A percentile compares a stretch with the other conserved stretches of the same genome.
Evolutionary conservation across 2,113 vertebrate genomes (phyloP).

Genomic region (Oreochromis tanganicae): DNA sequence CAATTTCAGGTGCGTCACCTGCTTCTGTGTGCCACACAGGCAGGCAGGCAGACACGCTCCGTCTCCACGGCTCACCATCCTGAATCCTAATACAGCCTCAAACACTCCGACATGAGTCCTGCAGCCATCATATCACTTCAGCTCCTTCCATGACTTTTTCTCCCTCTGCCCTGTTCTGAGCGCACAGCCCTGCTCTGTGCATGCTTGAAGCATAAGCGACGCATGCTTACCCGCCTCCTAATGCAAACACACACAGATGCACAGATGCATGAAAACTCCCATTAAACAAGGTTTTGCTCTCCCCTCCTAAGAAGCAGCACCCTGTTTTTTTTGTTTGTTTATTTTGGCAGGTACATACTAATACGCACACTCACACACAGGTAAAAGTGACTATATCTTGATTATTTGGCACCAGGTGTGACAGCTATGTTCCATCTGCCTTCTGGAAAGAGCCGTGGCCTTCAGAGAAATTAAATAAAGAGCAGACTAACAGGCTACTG

Average conservation of each 20-base stretch:
- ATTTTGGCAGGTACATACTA: not conserved
- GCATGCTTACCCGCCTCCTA: not conserved
- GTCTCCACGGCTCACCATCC: not conserved
- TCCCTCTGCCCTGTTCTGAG: not conserved
- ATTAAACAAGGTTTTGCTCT: not conserved
- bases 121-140: not conserved
- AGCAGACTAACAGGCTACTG: not conserved
- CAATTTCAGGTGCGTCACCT: slow-evolving; percentile 43
- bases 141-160: not conserved
- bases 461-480: slow-evolving; percentile 23
- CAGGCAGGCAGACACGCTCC: not conserved
- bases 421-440: not conserved
- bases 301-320: not conserved
- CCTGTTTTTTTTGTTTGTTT: not conserved
- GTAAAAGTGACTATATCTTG: not conserved
- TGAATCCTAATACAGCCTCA: slow-evolving; percentile 31
- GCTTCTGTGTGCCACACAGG: not conserved
- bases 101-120: not conserved
- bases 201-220: not conserved
- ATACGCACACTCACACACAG: not conserved
- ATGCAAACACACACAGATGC: not conserved
- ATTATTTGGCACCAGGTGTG: slow-evolving; percentile 20
- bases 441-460: not conserved
- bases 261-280: not conserved
- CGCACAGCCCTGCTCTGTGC: not conserved